Evolutionary conservation across 2,888 invertebrate genomes (phyloP), one percentile per base, ranked within the genome.

Genomic region (Ctena decussata): DNA sequence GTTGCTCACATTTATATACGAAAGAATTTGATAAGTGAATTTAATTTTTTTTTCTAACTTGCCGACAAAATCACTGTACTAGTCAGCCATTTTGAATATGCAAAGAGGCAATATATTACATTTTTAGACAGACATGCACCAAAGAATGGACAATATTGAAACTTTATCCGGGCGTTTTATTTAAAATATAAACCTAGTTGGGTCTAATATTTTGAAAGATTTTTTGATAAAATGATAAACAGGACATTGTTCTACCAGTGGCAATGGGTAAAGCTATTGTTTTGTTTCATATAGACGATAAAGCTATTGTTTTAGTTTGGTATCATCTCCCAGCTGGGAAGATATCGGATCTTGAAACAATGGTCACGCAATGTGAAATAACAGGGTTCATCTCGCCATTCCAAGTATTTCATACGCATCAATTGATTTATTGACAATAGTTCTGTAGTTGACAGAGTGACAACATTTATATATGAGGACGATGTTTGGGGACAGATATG

Each of bases 271-370:
- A n/a, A 15, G 53, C 53, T 53, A 53, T 53, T 53, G 53, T 53
- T 15, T 53, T 53, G 21, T 15, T 53, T 53, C 21, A n/a, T 53
- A 53, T 53, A 18, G 8, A 21, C 18, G 53, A 53, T n/a, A 18
- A 53, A 53, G 53, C 53, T 53, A 53, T 53, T 53, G 53, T 53
- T 53, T 53, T 53, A 53, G n/a, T 15, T 53, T 53, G 5, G 21
- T 15, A 53, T n/a, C 8, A 53, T n/a, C n/a, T n/a, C n/a, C 57
- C 65, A 65, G 65, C 65, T 65, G 65, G 65, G 65, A 65, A 65
- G 65, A 65, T 65, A 65, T 18, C 18, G 12, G 35, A 65, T 65
- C 65, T 65, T 32, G 1, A 35, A 35, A 35, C 65, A 65, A 65
- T 30, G 32, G 65, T 65, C 65, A 35, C 35, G 27, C 30, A 65